Base-by-base conservation (phyloP, 2,113 vertebrate genomes). In the Cacatua alba region DNA sequence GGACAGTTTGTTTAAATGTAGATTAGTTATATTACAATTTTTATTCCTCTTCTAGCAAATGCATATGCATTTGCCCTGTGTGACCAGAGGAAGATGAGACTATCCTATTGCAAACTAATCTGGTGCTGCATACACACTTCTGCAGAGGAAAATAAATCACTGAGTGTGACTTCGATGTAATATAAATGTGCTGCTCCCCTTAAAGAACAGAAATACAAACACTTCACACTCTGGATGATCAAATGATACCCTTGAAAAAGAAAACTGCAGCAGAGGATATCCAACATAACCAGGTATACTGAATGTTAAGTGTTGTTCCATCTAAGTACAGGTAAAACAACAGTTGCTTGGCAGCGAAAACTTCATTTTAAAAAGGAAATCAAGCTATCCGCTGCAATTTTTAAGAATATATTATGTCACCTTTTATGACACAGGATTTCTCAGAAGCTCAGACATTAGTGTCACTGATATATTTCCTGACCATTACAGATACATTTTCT, bases 121-220 rank as follows among this genome's bases (percentile, higher is more conserved):
- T 93, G 69, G 76, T 83, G 72, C 90, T 84, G 88, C 51, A 33
- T 52, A 33, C 60, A 78, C 62, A 72, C 39, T 93, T 82, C 88
- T 92, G 79, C 88, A 88, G 86, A 86, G 80, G 86, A 93, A 95
- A 96, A 95, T 94, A 96, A 94, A 97, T 96, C 95, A 90, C 82
- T 75, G 52, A 94, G 88, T 84, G 76, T 92, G 86, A 93, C 95
- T 96, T 94, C 76, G 44, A 10, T 63, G 80, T 91, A 93, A 97
- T 96, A 94, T 33, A 95, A 95, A 96, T 93, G 95, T 69, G 82
- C 69, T 96, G 64, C 48, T 96, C 88, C 48, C 57, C 86, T 96
- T 84, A 96, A 94, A 96, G 88, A 96, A 86, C 82, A 95, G 76
- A 68, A 94, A 86, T 88, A 95, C 90, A 90, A 96, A 92, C 88